Evolutionary conservation across 2,113 vertebrate species (phyloP).

Genomic region (Puntigrus tetrazona): DNA sequence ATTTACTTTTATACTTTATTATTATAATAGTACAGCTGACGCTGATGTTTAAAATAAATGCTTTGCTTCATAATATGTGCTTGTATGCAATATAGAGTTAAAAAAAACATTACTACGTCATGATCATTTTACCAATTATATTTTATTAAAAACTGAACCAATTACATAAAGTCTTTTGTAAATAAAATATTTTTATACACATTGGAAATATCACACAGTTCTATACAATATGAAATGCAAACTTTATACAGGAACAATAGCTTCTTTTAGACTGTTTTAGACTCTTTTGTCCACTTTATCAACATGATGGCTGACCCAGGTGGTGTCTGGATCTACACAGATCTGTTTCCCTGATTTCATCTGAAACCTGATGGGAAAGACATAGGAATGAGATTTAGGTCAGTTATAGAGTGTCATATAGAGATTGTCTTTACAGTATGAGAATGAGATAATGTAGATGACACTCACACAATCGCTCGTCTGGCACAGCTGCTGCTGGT

Average conservation of each 20-base stretch:
- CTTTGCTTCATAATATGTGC: too few species aligned
- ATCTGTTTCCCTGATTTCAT: neutral
- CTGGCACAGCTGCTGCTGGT: neutral
- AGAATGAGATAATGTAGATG: neutral
- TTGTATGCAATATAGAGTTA: neutral
- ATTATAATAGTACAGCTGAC: too few species aligned
- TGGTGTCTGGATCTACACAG: neutral
- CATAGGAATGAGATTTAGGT: too few species aligned
- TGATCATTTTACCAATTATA: neutral
- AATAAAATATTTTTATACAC: neutral
- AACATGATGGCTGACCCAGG: neutral
- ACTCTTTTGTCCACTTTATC: neutral
- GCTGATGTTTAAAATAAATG: too few species aligned
- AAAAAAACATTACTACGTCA: neutral
- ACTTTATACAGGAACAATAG: neutral
- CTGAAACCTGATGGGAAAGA: too few species aligned
- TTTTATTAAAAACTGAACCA: neutral
- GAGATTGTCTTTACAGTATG: neutral
- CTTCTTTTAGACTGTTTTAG: neutral
- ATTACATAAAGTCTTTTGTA: neutral
- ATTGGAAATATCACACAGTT: neutral
- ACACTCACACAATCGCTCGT: conserved; percentile 42
- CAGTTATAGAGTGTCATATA: neutral
- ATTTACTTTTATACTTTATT: neutral
- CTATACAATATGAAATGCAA: neutral